Conservation (phyloP, 2,797 vertebrate genomes). For the Sebastes elongatus region DNA sequence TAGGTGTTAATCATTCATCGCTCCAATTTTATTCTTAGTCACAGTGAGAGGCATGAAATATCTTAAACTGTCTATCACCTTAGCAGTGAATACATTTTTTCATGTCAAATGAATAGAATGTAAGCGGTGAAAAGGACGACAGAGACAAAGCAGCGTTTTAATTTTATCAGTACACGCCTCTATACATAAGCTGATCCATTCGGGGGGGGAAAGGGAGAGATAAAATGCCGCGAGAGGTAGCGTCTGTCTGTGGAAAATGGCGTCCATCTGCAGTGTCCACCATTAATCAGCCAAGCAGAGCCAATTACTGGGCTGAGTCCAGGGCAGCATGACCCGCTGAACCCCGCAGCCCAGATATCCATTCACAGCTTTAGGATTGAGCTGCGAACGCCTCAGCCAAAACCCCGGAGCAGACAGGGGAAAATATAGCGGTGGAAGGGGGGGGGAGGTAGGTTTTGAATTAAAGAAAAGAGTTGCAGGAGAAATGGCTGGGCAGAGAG, state of each 20-base stretch:
- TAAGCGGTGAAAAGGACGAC: slow-evolving; percentile 21
- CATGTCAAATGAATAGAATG: slow-evolving; percentile 61
- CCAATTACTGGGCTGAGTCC: slow-evolving; percentile 76
- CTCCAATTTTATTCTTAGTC: slow-evolving; percentile 72
- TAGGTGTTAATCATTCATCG: slow-evolving; percentile 72
- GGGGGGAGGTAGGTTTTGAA: slow-evolving; percentile 18
- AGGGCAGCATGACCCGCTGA: slow-evolving; percentile 70
- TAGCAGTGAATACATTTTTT: slow-evolving; percentile 39
- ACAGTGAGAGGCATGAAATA: slow-evolving; percentile 60
- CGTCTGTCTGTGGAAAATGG: slow-evolving; percentile 74
- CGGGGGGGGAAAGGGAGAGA: slow-evolving; percentile 41
- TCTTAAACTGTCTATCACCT: slow-evolving; percentile 66
- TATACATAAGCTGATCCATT: slow-evolving; percentile 49
- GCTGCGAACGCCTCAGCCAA: slow-evolving; percentile 39
- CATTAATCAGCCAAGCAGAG: slow-evolving; percentile 82
- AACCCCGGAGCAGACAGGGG: slow-evolving; percentile 38
- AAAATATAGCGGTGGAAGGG: background rate
- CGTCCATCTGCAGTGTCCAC: slow-evolving; percentile 77
- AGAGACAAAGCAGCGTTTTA: slow-evolving; percentile 21
- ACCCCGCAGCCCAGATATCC: slow-evolving; percentile 65
- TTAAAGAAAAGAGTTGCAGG: slow-evolving; percentile 34
- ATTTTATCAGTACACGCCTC: slow-evolving; percentile 33
- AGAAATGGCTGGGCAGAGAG: slow-evolving; percentile 50
- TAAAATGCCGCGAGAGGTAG: slow-evolving; percentile 49
- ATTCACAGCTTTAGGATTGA: slow-evolving; percentile 61